Evolutionary conservation across 2,888 invertebrate species (phyloP).

Genomic region (Timandra comae): DNA sequence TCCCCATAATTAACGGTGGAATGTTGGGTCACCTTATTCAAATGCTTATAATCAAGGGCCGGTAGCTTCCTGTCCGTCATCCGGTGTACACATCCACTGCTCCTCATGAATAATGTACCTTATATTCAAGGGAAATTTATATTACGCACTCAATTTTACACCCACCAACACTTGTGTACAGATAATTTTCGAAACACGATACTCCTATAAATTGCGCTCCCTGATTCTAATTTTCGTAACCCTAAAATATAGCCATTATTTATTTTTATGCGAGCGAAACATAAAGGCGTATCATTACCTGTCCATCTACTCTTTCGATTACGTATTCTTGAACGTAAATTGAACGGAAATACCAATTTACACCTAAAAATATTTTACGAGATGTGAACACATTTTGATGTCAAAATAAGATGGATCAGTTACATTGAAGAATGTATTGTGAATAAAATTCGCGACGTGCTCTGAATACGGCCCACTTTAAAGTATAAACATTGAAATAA

Average conservation of each 20-base stretch:
- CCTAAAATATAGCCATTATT: too few relatives aligned
- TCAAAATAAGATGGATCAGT: conserved; percentile 6
- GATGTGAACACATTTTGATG: conserved; percentile 3
- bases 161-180: too few relatives aligned
- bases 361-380: conserved; percentile 3
- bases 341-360: conserved; percentile 3
- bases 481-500: conserved; percentile 5
- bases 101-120: conserved; percentile 39
- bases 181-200: too few relatives aligned
- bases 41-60: conserved; percentile 19
- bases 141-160: too few relatives aligned
- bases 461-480: neutral
- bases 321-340: conserved; percentile 6
- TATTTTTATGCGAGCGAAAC: too few relatives aligned
- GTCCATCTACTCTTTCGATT: neutral
- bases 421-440: conserved; percentile 4
- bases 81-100: conserved; percentile 31
- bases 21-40: conserved; percentile 6
- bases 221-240: too few relatives aligned
- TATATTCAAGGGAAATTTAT: conserved; percentile 10
- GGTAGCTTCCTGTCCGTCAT: conserved; percentile 33
- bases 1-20: neutral
- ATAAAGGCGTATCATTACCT: too few relatives aligned
- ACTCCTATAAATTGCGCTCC: too few relatives aligned
- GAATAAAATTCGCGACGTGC: neutral